A percentile compares a stretch with the other conserved stretches of the same genome.
Conservation (phyloP, 1,140 invertebrate species). For the Maniola jurtina region DNA sequence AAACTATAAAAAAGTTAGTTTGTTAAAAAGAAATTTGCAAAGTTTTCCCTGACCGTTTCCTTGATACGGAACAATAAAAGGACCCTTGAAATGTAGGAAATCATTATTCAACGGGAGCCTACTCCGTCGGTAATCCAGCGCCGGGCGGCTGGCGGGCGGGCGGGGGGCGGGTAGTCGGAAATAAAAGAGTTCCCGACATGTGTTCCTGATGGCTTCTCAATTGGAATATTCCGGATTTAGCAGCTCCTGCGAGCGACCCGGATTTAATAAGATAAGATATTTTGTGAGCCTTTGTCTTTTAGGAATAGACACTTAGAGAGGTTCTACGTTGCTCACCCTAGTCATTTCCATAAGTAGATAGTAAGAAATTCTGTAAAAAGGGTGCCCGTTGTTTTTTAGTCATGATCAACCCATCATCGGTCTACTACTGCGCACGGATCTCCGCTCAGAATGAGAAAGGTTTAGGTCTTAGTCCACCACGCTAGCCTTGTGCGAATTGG, state of each 20-base stretch:
- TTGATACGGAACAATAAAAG: not conserved
- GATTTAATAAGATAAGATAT: not conserved
- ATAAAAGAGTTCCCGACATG: conserved; percentile 24
- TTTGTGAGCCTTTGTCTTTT: not conserved
- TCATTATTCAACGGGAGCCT: conserved; percentile 23
- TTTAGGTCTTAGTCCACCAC: too few species aligned
- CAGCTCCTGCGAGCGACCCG: not conserved
- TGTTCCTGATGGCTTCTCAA: conserved; percentile 24
- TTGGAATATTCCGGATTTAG: conserved; percentile 20
- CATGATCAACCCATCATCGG: too few species aligned
- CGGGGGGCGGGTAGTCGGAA: conserved; percentile 10
- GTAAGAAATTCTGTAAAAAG: too few species aligned
- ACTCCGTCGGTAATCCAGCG: conserved; percentile 7
- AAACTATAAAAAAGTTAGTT: not conserved
- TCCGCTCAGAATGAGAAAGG: too few species aligned
- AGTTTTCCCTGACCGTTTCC: not conserved
- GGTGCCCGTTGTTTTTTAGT: too few species aligned
- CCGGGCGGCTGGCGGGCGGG: not conserved
- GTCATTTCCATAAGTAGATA: too few species aligned
- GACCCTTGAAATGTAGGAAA: conserved; percentile 10
- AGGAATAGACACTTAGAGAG: not conserved
- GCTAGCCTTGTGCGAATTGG: too few species aligned
- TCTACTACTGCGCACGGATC: too few species aligned
- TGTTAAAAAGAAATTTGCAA: not conserved
- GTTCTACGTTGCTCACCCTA: too few species aligned